These are phyloP conservation scores for Eulemur coronatus DNA, from an alignment of 2,797 vertebrate species.

Conservation along the genomic window DNA sequence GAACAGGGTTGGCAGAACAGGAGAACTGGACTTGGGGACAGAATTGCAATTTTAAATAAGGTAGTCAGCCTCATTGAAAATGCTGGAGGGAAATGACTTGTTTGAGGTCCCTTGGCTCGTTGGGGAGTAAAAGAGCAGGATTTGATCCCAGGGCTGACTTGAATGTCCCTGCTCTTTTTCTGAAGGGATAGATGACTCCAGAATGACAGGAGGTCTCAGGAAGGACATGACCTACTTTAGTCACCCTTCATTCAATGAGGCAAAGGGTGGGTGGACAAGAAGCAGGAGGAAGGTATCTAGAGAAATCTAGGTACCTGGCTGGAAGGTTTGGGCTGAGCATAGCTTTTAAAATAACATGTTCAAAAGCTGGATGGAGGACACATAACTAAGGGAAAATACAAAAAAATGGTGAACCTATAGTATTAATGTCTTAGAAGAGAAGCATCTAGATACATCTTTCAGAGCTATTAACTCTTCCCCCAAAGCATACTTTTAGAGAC, in stretches of 20 bases:
- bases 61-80: background rate
- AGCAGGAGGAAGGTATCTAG: background rate
- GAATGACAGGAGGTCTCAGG: background rate
- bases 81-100: background rate
- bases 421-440: constrained; percentile 17
- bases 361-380: background rate
- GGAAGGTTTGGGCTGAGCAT: background rate
- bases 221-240: background rate
- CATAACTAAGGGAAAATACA: background rate
- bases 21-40: background rate
- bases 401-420: background rate
- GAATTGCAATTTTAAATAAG: background rate
- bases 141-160: background rate
- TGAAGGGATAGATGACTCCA: background rate
- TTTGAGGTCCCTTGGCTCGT: background rate
- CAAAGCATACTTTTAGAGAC: background rate
- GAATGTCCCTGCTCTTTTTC: background rate
- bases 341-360: background rate
- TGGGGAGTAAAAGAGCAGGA: background rate
- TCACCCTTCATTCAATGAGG: background rate
- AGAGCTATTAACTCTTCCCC: background rate
- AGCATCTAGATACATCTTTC: background rate
- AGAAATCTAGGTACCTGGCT: background rate
- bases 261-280: background rate
- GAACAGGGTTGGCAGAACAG: background rate